A percentile compares a stretch with the other conserved stretches of the same genome.
phyloP scores from a whole-genome alignment of 2,888 invertebrate genomes.

The Ramazzottius varieornatus region DNA sequence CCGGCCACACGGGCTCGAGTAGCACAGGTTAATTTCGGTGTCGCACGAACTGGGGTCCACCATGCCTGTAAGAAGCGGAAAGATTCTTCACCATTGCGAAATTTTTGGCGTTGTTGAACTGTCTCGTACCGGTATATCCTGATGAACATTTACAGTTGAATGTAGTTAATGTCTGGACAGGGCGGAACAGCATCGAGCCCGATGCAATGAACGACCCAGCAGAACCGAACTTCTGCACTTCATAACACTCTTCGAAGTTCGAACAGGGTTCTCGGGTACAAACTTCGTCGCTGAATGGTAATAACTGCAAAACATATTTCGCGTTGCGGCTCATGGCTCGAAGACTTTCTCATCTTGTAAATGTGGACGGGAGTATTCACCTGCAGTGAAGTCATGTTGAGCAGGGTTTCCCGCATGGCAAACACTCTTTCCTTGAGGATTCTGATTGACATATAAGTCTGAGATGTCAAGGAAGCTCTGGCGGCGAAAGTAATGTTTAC shows the following conservation, averaged over 20 bases:
- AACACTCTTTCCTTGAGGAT: neutral
- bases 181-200: constrained; percentile 63
- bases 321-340: too few relatives aligned
- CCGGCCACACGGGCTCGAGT: constrained; percentile 71
- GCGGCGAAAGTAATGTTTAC: constrained; percentile 82
- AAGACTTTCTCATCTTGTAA: too few relatives aligned
- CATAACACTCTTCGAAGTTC: constrained; percentile 71
- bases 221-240: constrained; percentile 68
- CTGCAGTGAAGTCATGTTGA: too few relatives aligned
- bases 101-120: neutral
- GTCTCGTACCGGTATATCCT: constrained; percentile 49
- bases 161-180: constrained; percentile 75
- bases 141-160: constrained; percentile 70
- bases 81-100: neutral
- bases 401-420: neutral
- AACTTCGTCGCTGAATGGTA: constrained; percentile 84
- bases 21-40: constrained; percentile 81
- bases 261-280: constrained; percentile 81
- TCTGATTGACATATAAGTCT: too few relatives aligned
- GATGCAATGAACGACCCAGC: constrained; percentile 68
- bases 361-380: too few relatives aligned
- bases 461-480: neutral
- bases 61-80: constrained; percentile 33
- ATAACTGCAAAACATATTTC: constrained; percentile 39
- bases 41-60: constrained; percentile 73